Evolutionary conservation across 2,113 vertebrate species (phyloP).

Genomic region (Myodes glareolus): DNA sequence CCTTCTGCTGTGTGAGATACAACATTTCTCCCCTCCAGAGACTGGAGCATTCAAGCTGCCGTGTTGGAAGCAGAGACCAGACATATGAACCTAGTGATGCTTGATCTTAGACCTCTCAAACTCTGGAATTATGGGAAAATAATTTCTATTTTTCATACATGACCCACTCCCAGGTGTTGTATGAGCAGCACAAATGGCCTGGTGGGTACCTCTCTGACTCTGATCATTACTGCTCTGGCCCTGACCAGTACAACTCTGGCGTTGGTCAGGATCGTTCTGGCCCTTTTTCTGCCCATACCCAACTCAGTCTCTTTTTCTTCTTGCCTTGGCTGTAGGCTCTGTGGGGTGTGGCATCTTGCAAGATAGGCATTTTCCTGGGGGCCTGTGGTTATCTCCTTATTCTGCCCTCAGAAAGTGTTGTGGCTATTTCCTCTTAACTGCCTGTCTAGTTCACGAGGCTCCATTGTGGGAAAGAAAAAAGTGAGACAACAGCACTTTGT

Average conservation of each 20-base stretch:
- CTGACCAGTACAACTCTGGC: not conserved
- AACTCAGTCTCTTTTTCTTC: not conserved
- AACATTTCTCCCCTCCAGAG: not conserved
- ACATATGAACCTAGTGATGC: not conserved
- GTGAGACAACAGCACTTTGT: not conserved
- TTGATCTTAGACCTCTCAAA: not conserved
- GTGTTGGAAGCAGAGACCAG: not conserved
- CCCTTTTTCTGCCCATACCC: not conserved
- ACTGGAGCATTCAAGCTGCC: not conserved
- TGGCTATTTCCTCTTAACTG: not conserved
- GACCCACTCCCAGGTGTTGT: not conserved
- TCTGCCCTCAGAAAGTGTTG: not conserved
- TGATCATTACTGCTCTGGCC: not conserved
- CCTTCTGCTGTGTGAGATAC: not conserved
- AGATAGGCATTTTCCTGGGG: not conserved
- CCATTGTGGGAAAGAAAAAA: not conserved
- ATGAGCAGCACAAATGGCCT: not conserved
- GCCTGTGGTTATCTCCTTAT: not conserved
- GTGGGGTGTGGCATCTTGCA: not conserved
- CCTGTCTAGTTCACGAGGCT: not conserved
- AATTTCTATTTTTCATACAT: not conserved
- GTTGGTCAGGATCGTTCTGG: not conserved
- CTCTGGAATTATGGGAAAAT: not conserved
- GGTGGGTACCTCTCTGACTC: not conserved
- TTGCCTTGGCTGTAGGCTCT: not conserved